Evolutionary conservation across 2,888 invertebrate species (phyloP).

Genomic region (Hylaea fasciaria): DNA sequence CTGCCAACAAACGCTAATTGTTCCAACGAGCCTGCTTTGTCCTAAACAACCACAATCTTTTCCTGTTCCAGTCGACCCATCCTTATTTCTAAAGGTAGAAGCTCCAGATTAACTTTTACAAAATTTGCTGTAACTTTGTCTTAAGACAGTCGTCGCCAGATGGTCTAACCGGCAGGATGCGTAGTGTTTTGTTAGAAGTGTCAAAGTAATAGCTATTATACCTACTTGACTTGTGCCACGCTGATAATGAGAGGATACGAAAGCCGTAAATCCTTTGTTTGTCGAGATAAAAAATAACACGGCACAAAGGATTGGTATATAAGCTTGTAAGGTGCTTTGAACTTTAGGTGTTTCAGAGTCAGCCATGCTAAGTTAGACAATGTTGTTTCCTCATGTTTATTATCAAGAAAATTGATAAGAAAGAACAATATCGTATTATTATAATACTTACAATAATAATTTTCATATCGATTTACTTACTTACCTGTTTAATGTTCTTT

Average conservation of each 20-base stretch:
- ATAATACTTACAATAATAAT: no score
- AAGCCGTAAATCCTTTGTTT: constrained; percentile 57
- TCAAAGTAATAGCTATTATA: constrained; percentile 61
- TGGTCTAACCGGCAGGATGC: constrained; percentile 66
- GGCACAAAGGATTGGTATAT: constrained; percentile 22
- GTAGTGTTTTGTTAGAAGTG: constrained; percentile 61
- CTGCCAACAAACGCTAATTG: constrained; percentile 65
- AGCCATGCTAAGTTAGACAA: neutral
- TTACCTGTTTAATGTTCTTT: no score
- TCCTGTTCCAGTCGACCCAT: neutral
- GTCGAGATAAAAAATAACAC: constrained; percentile 45
- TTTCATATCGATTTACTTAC: no score
- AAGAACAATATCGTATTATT: no score
- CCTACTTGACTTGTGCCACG: constrained; percentile 49
- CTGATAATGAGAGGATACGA: constrained; percentile 50
- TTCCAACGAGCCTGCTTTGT: constrained; percentile 54
- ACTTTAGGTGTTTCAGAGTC: neutral
- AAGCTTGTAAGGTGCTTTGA: constrained; percentile 3
- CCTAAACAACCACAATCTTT: constrained; percentile 47
- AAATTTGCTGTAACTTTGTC: constrained; percentile 19
- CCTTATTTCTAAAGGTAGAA: constrained; percentile 24
- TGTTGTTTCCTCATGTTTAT: no score
- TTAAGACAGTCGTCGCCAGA: constrained; percentile 55
- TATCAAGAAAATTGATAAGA: no score
- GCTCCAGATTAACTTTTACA: constrained; percentile 13